Base-by-base conservation (phyloP, 2,797 vertebrate species). In the Argentina silus region DNA sequence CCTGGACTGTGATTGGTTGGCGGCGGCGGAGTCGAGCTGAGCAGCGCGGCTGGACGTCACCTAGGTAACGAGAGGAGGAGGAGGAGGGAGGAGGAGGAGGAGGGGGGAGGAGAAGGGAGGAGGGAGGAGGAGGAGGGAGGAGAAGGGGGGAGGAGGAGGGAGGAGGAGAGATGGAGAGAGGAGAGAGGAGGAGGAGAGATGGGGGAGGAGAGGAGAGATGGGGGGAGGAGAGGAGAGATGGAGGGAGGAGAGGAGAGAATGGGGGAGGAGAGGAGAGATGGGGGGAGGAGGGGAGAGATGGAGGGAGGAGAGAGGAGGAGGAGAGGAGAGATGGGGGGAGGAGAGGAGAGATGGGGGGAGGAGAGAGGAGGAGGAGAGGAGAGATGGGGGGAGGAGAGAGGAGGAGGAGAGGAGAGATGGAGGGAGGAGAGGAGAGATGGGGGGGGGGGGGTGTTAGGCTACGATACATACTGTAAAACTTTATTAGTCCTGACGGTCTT, bases 41-140 rank as follows among this genome's bases (percentile, higher is more conserved):
- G 93, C 93, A 51, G 93, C 94, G 80, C 96, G 96, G 87, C 93
- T 94, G 60, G 93, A 94, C 70, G 95, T 93, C 93, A 95, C 95
- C 96, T 98, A 83, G 79, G 79, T 75, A 72, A 73, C 21, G 7
- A n/a, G 15, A 12, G 48, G n/a, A n/a, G n/a, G n/a, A n/a, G n/a
- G n/a, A n/a, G 11, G 3, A 12, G 15, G 50, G 50, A 50, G 8
- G 48, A 14, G 8, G n/a, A n/a, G 7, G 36, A 14, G 53, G 14
- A 21, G 50, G 61, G 56, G 71, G 27, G 53, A 65, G 69, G 43
- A 53, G 19, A 50, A 67, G 68, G 47, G 51, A 47, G 50, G n/a
- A n/a, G n/a, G n/a, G n/a, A n/a, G n/a, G n/a, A n/a, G n/a, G n/a
- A n/a, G 11, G 3, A 12, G 15, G 50, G 50, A 50, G 8, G 48